Percentiles rank a stretch among this genome's conserved stretches.
These are phyloP conservation scores for Zeugodacus cucurbitae DNA, from an alignment of 1,140 invertebrate genomes.

Conservation along the genomic window DNA sequence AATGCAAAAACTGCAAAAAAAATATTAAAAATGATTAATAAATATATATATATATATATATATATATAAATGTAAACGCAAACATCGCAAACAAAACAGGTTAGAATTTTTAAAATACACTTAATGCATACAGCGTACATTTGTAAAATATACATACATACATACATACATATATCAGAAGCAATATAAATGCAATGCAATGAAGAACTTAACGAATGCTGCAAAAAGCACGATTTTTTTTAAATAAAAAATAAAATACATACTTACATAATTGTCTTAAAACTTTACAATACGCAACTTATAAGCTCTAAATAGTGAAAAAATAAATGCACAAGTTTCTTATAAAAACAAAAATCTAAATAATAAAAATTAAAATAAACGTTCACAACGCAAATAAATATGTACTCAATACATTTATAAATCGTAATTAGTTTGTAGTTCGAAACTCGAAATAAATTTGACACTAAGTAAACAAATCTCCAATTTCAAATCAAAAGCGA, in stretches of 20 bases:
- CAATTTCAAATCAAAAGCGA: neutral
- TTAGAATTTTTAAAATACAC: constrained; percentile 23
- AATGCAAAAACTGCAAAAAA: neutral
- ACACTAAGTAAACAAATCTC: neutral
- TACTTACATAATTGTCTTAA: neutral
- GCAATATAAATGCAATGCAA: constrained; percentile 39
- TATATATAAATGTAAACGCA: neutral
- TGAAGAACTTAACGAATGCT: constrained; percentile 8
- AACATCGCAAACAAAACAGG: neutral
- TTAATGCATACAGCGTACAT: neutral
- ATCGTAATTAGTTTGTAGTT: too few species aligned
- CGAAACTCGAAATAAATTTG: neutral
- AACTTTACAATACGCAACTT: neutral
- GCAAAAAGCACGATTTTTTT: neutral
- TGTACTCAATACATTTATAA: too few species aligned
- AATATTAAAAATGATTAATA: neutral
- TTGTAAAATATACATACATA: neutral
- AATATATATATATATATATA: neutral
- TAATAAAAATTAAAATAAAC: neutral
- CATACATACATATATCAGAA: constrained; percentile 1
- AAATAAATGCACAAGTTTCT: neutral
- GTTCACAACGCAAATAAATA: neutral
- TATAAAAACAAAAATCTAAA: neutral
- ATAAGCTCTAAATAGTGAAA: neutral
- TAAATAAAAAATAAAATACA: neutral